phyloP scores from a whole-genome alignment of 2,797 vertebrate genomes.

The Phoxinus dragarum region DNA sequence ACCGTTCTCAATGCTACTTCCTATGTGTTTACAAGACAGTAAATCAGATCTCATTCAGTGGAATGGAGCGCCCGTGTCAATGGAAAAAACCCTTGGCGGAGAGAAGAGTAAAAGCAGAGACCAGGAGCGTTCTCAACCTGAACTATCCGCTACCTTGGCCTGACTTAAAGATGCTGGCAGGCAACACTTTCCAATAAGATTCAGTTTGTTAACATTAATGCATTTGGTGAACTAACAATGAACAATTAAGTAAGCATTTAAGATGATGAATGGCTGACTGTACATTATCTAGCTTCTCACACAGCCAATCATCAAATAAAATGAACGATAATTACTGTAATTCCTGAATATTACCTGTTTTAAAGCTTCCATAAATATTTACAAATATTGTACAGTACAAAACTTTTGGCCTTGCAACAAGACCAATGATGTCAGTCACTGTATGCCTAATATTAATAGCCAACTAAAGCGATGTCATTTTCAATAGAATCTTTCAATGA shows the following conservation, averaged over 20 bases:
- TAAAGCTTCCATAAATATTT: neutral
- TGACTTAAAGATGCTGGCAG: slow-evolving; percentile 13
- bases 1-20: slow-evolving; percentile 84
- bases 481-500: neutral
- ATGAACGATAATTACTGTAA: neutral
- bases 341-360: neutral
- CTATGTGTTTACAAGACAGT: slow-evolving; percentile 86
- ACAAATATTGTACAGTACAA: no score
- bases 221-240: neutral
- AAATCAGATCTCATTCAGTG: slow-evolving; percentile 75
- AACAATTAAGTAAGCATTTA: neutral
- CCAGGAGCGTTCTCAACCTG: slow-evolving; percentile 64
- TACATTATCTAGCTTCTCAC: neutral
- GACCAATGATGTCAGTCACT: no score
- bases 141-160: slow-evolving; percentile 20
- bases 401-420: no score
- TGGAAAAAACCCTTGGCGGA: slow-evolving; percentile 61
- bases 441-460: neutral
- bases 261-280: neutral
- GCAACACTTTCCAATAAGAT: neutral
- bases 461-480: neutral
- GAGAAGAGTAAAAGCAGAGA: slow-evolving; percentile 49
- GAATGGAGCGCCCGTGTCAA: slow-evolving; percentile 61
- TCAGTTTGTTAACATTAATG: neutral
- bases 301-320: neutral